Evolutionary conservation across 2,113 vertebrate species (phyloP).

Genomic region (Colinus virginianus): DNA sequence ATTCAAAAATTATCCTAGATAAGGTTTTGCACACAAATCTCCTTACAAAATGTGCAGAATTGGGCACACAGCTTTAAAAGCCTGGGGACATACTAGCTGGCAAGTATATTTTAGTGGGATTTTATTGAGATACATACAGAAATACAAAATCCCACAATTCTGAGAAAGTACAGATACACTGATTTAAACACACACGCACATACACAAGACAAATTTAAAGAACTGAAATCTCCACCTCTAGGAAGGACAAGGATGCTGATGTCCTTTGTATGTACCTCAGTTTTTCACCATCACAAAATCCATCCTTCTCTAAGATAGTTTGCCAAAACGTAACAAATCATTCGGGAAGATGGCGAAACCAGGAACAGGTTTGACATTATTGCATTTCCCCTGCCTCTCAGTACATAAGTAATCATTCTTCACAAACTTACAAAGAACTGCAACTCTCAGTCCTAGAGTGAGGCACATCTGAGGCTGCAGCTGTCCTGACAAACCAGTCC

Average conservation of each 20-base stretch:
- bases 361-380: not conserved
- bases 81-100: not conserved
- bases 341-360: not conserved
- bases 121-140: not conserved
- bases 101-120: not conserved
- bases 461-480: conserved; percentile 9
- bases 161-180: not conserved
- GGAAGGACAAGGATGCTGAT: not conserved
- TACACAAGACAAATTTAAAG: not conserved
- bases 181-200: not conserved
- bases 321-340: not conserved
- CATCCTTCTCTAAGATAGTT: not conserved
- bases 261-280: not conserved
- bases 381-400: not conserved
- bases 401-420: not conserved
- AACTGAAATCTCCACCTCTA: not conserved
- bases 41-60: not conserved
- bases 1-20: not conserved
- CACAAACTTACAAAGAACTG: not conserved
- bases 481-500: conserved; percentile 60
- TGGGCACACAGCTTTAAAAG: not conserved
- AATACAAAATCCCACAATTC: not conserved
- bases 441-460: not conserved
- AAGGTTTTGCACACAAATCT: not conserved
- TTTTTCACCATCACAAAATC: not conserved